Conservation (phyloP, 2,797 vertebrate genomes). For the Uromys caudimaculatus region DNA sequence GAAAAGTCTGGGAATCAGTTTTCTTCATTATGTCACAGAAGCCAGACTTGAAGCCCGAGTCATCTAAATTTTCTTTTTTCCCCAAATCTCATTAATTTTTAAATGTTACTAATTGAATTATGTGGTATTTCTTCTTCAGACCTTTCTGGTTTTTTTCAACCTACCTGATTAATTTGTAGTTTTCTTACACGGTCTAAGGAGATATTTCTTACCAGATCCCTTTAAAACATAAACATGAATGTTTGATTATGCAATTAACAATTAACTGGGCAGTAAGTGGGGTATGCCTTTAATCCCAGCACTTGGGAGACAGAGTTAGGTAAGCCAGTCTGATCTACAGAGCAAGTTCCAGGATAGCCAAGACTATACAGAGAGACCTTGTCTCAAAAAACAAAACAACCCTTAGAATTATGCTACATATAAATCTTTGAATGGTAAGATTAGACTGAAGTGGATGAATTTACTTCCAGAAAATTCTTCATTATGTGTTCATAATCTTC, state of each 20-base stretch:
- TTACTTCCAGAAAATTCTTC: conserved; percentile 5
- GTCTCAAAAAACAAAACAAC: background rate
- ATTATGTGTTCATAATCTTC: background rate
- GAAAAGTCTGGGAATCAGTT: background rate
- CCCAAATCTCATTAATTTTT: conserved; percentile 40
- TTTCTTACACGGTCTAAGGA: background rate
- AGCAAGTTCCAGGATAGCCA: background rate
- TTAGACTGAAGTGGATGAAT: background rate
- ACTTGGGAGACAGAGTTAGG: background rate
- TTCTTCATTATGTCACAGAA: conserved; percentile 31
- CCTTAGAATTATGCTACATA: background rate
- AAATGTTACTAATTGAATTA: background rate
- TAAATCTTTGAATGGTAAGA: conserved; percentile 40
- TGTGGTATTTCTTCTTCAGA: background rate
- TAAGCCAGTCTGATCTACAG: background rate
- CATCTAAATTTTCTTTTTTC: conserved; percentile 2
- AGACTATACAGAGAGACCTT: background rate
- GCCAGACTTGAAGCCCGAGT: conserved; percentile 5
- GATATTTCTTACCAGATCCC: background rate
- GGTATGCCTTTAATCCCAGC: background rate
- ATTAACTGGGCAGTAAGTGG: background rate
- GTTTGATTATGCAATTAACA: background rate
- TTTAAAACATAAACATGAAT: conserved; percentile 7
- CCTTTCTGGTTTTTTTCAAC: background rate
- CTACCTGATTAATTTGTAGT: background rate